Evolutionary conservation across 1,140 invertebrate genomes (phyloP), one percentile per base, ranked within the genome.

Genomic region (Anastatus disparis): DNA sequence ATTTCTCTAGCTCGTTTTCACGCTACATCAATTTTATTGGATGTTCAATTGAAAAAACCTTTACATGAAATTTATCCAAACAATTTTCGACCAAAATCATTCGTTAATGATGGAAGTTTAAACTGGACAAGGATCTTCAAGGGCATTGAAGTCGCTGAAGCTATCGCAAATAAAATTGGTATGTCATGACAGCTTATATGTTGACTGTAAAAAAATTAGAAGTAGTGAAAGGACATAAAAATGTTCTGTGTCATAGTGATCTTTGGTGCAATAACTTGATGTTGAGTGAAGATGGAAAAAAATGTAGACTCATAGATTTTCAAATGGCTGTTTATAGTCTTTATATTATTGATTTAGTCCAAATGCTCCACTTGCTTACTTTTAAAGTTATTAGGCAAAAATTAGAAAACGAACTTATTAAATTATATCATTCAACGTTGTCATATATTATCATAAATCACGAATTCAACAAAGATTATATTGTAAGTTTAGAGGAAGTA

Each of bases 181-280:
- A 20, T 3, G 52, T 29, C 1, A 1, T 9, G 4, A 17, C 12
- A 2, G 64, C 64, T 12, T 66, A 66, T 38, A 9, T 3, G 2
- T 2, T 66, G 31, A 17, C 13, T 7, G 1, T 55, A 1, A 15
- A 55, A 2, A 9, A 9, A 7, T 15, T 55, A 13, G 26, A 24
- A 6, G 12, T n/a, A 8, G n/a, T 7, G 6, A 15, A 64, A 0
- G 31, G 31, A 1, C 9, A 15, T 13, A 42, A 7, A 22, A 66
- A 66, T 8, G 64, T 66, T 2, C 22, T 66, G 9, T 40, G 31
- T 9, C 64, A 66, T 26, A 7, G 15, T 3, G 64, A 66, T 27
- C 40, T 66, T 2, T 66, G 64, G 64, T 12, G 12, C 8, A 66
- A 66, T 20, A 66, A 66, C 26, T 4, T 66, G 1, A 55, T 66